phyloP scores from a whole-genome alignment of 2,888 invertebrate genomes.

The Sphinx pinastri region DNA sequence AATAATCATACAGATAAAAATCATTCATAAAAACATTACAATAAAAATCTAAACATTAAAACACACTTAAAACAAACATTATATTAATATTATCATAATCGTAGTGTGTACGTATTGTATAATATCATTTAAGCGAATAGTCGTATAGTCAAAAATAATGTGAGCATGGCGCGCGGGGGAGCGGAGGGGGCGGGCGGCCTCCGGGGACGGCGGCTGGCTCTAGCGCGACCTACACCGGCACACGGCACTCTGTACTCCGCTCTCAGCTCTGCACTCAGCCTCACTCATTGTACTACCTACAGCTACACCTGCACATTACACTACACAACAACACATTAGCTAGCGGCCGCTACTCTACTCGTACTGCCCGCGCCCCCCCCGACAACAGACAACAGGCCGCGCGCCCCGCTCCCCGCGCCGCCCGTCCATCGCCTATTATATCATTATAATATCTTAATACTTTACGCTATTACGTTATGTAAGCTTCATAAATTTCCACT shows the following conservation, averaged over 20 bases:
- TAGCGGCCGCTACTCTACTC: slow-evolving; percentile 42
- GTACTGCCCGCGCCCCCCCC: slow-evolving; percentile 45
- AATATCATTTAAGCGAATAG: slow-evolving; percentile 83
- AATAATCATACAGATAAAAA: slow-evolving; percentile 84
- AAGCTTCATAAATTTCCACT: slow-evolving; percentile 84
- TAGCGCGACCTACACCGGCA: not conserved
- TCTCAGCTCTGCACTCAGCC: slow-evolving; percentile 23
- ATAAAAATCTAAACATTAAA: slow-evolving; percentile 85
- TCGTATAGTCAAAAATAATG: slow-evolving; percentile 83
- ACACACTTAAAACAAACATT: slow-evolving; percentile 85
- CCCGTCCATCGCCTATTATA: slow-evolving; percentile 74
- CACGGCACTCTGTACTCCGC: slow-evolving; percentile 33
- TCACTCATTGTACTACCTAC: slow-evolving; percentile 39
- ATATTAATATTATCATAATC: slow-evolving; percentile 84
- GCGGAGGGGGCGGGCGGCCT: slow-evolving; percentile 48
- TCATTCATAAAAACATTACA: slow-evolving; percentile 85
- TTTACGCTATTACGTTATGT: slow-evolving; percentile 83
- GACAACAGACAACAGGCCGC: slow-evolving; percentile 58
- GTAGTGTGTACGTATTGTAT: slow-evolving; percentile 83
- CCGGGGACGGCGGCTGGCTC: slow-evolving; percentile 27
- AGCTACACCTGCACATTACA: slow-evolving; percentile 43
- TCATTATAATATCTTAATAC: slow-evolving; percentile 82
- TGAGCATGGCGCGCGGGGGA: slow-evolving; percentile 77
- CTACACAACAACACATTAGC: slow-evolving; percentile 57
- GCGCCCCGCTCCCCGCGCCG: slow-evolving; percentile 68